Evolutionary conservation across 2,113 vertebrate species (phyloP), one percentile per base, ranked within the genome.

Genomic region (Anthoscopus minutus): DNA sequence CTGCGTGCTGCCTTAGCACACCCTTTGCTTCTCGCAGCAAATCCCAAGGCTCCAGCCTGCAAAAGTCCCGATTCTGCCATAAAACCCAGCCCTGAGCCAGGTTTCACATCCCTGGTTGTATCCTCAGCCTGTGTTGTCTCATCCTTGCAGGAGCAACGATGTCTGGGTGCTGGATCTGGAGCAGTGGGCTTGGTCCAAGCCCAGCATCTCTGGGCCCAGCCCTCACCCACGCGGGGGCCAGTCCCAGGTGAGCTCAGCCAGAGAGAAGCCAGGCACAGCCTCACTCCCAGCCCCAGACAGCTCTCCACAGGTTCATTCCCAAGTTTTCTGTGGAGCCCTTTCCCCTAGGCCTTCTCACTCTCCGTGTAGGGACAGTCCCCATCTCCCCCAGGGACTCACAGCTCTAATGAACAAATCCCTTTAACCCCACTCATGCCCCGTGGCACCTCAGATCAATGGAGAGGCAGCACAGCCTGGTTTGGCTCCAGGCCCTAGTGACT

Each of bases 101-200:
- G 9, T 40, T 57, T 44, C 27, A 6, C 5, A 0, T 5, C 7
- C 64, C 77, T 27, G 69, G 20, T 11, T 45, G 40, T 53, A 6
- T 33, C 8, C 1, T 65, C 56, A 81, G 71, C 8, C 1, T 12
- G 11, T 74, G 5, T 80, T 70, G 73, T 86, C 86, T 95, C 94
- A 2, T 88, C 83, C 64, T 71, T 53, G 65, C 93, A 99, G 99
- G 99, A 99, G 99, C 97, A 99, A 99, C 9, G 99, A 99, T 7
- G 98, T 99, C 87, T 99, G 99, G 99, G 98, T 99, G 96, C 97
- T 99, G 86, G 99, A 99, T 96, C 98, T 99, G 8, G 99, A 99
- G 96, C 99, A 99, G 97, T 99, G 99, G 99, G 98, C 98, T 33
- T 99, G 99, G 99, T 99, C 99, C 72, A 99, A 99, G 96, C 99